Evolutionary conservation across 2,888 invertebrate genomes (phyloP).

Genomic region (Homarus gammarus): DNA sequence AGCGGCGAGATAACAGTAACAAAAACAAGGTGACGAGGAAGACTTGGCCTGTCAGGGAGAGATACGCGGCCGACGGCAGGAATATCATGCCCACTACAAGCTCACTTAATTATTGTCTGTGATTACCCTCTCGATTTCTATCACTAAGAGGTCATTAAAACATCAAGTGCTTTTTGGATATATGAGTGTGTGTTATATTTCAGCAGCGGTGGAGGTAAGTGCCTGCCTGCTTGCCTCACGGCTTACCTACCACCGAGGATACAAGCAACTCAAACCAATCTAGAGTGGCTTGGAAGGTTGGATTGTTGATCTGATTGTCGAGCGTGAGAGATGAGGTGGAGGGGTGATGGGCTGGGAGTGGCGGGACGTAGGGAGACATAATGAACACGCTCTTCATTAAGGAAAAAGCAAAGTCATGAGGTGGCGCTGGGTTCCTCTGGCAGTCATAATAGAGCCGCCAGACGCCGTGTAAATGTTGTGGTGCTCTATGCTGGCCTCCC

Average conservation of each 20-base stretch:
- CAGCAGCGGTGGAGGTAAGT: not conserved
- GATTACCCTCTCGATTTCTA: not conserved
- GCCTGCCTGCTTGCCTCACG: not conserved
- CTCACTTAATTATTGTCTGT: not conserved
- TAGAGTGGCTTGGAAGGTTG: not conserved
- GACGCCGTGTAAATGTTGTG: not conserved
- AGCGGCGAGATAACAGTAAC: too few species aligned
- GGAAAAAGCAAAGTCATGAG: constrained; percentile 59
- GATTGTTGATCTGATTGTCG: constrained; percentile 3
- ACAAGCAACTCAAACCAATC: not conserved
- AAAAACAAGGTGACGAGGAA: not conserved
- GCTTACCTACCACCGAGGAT: not conserved
- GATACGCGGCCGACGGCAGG: not conserved
- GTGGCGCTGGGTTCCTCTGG: constrained; percentile 8
- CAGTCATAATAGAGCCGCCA: constrained; percentile 16
- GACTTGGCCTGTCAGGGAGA: not conserved
- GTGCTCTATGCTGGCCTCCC: not conserved
- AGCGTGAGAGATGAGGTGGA: not conserved
- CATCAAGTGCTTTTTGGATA: not conserved
- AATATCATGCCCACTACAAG: not conserved
- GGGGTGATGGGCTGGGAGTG: not conserved
- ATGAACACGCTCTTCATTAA: constrained; percentile 56
- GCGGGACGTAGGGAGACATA: constrained; percentile 42
- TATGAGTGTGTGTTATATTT: constrained; percentile 22
- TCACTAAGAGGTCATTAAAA: not conserved